Base-by-base conservation (phyloP, 2,888 invertebrate species). In the Abscondita cerata region DNA sequence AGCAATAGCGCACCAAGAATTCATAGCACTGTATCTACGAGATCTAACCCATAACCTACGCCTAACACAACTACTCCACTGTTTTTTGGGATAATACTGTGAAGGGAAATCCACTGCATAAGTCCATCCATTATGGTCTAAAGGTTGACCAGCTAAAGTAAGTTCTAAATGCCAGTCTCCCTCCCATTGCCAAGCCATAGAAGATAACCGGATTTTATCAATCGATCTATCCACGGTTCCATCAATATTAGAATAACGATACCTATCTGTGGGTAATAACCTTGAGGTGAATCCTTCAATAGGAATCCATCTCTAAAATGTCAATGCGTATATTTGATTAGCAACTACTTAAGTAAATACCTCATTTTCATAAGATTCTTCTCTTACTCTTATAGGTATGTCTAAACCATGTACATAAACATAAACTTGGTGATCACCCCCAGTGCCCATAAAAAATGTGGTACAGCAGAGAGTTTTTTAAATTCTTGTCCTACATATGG, bases 121-220 rank as follows among this genome's bases (percentile, higher is more conserved):
- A 55, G 91, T 92, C 96, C 96, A 96, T 12, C 95, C 95, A 83
- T 95, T 93, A 78, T 93, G 91, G 74, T 93, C 93, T 63, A 96
- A 82, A 1, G 93, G 91, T 73, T 95, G 92, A 1, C 95, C 95
- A 78, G 93, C 91, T 70, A 93, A 82, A 2, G 91, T 90, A 15
- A 92, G 84, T 76, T 95, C 94, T 57, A 94, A 83, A 72, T 91
- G 89, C 96, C 96, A 96, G 69, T 95, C 94, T 1, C 93, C 93
- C 82, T 97, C 96, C 96, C 96, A 97, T 74, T 94, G 92, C 96
- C 96, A 97, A 12, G 95, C 94, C 89, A 94, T 91, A 0, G 96
- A 95, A 4, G 96, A 96, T 47, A 96, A 81, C 65, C 92, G 84
- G 62, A 96, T 93, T 77, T 88, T 89, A 72, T 92, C 90, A 68